Base-by-base conservation (phyloP, 2,797 vertebrate species). In the Sebastes kiyomatsui region DNA sequence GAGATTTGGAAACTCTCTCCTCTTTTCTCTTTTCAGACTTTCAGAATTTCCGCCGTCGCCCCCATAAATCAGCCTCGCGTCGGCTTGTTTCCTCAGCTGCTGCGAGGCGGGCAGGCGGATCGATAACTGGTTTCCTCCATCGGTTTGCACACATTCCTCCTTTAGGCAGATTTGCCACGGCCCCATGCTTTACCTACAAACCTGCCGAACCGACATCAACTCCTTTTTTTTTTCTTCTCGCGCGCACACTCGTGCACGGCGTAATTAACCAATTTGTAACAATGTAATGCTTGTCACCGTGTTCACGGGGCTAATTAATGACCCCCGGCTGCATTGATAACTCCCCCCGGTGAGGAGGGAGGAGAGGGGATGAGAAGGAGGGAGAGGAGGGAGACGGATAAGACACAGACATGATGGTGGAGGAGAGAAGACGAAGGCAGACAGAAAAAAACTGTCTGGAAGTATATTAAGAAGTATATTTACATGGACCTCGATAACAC, bases 191-290 rank as follows among this genome's bases (percentile, higher is more conserved):
- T 82, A 89, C 91, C 92, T 92, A 83, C 88, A 75, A 72, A 86
- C 75, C 65, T 52, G 6, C 58, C 16, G 2, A 80, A 81, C 68
- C 84, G 23, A 75, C 76, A 59, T 59, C 30, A 20, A 9, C 75
- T 56, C 74, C 16, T 52, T 28, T 35, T 49, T 35, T 55, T 20
- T 2, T 30, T 6, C 3, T 61, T n/a, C 28, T 61, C 28, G 8
- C 60, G 11, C 62, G 38, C 72, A 62, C 61, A 56, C 65, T 54
- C 62, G 20, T 60, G 73, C 82, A 22, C 7, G n/a, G 46, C 64
- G 86, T 95, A 96, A 96, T 96, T 95, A 96, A 95, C 92, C 93
- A 95, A 96, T 96, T 94, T 95, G 94, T 95, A 96, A 95, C 95
- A 92, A 95, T 94, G 93, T 93, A 94, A 94, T 93, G 92, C 93